Evolutionary conservation across 2,888 invertebrate species (phyloP).

Genomic region (Merodon equestris): DNA sequence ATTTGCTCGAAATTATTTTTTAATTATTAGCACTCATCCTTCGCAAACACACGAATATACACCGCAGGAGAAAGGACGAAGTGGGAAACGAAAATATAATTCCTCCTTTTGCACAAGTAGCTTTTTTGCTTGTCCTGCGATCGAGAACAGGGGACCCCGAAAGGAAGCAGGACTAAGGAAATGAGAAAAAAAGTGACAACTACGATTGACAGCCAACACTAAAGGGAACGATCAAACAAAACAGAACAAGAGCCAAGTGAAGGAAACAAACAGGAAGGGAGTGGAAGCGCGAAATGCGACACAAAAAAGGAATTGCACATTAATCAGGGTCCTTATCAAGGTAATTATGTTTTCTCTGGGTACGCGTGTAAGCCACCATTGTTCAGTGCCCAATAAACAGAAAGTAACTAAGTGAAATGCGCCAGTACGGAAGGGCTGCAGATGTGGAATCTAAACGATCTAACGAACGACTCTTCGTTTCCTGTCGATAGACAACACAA

Average conservation of each 20-base stretch:
- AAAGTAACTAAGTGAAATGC: constrained; percentile 20
- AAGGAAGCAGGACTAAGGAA: constrained; percentile 13
- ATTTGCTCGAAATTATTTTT: constrained; percentile 65
- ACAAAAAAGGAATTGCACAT: constrained; percentile 38
- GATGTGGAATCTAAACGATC: constrained; percentile 5
- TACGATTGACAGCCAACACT: not conserved
- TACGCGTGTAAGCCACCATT: constrained; percentile 25
- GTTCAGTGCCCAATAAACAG: constrained; percentile 43
- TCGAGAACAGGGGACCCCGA: not conserved
- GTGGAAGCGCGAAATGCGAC: not conserved
- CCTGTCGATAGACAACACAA: constrained; percentile 13
- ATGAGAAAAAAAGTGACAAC: constrained; percentile 5
- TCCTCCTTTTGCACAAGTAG: not conserved
- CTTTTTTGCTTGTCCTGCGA: constrained; percentile 13
- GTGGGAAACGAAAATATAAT: not conserved
- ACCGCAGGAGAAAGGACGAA: not conserved
- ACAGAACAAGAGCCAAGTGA: constrained; percentile 6
- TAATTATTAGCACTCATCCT: constrained; percentile 61
- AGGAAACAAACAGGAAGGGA: no score
- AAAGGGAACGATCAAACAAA: not conserved
- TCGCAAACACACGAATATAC: constrained; percentile 13
- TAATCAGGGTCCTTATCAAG: constrained; percentile 60
- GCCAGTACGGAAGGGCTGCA: not conserved
- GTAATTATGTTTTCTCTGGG: constrained; percentile 48
- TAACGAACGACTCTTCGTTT: constrained; percentile 10